Conservation (phyloP, 1,140 invertebrate species). For the Calliphora vicina region DNA sequence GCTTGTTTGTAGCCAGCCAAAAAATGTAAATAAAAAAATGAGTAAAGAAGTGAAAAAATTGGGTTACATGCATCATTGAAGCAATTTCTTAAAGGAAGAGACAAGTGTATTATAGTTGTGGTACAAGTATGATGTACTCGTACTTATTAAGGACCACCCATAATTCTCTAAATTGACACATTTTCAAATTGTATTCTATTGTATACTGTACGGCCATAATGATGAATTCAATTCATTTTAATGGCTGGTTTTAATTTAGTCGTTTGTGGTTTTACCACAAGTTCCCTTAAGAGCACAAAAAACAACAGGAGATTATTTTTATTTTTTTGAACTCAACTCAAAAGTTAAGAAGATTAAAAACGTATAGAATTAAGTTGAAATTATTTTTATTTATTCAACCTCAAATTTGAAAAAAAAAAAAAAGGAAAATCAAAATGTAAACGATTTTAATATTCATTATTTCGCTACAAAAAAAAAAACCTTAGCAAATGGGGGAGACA, state of each 20-base stretch:
- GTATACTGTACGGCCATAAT: background rate
- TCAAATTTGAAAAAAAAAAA: background rate
- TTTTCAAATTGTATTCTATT: background rate
- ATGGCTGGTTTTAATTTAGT: background rate
- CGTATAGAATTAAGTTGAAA: too few relatives aligned
- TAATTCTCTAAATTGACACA: background rate
- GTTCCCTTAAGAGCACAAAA: background rate
- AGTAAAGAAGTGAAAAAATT: background rate
- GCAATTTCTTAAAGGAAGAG: background rate
- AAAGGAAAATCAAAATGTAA: too few relatives aligned
- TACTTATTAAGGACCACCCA: background rate
- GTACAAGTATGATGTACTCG: background rate
- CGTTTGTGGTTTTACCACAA: background rate
- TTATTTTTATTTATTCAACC: too few relatives aligned
- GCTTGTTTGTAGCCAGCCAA: background rate
- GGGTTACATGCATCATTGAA: background rate
- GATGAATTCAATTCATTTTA: background rate
- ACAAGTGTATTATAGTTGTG: background rate
- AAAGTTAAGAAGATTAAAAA: background rate
- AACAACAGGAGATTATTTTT: background rate
- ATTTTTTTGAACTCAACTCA: background rate
- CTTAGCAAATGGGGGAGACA: background rate
- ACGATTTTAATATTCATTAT: background rate
- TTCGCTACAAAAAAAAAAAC: background rate
- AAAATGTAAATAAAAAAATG: background rate